phyloP scores from a whole-genome alignment of 2,113 vertebrate genomes.

The Gavialis gangeticus region DNA sequence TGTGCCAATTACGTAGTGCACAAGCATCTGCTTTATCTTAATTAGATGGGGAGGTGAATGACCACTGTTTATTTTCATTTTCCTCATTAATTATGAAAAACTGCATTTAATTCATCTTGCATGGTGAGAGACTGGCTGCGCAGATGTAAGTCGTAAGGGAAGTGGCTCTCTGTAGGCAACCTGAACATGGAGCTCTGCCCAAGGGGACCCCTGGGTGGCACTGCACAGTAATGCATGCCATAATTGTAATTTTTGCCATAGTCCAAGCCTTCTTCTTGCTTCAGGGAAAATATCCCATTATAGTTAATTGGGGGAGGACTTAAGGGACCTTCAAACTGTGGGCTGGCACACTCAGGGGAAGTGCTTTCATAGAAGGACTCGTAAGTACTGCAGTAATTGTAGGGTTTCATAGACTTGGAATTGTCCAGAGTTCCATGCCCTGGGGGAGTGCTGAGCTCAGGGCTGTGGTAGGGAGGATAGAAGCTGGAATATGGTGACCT shows the following conservation, averaged over 20 bases:
- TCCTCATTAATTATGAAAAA: slow-evolving; percentile 96
- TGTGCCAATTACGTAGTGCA: slow-evolving; percentile 81
- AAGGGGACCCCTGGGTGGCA: slow-evolving; percentile 92
- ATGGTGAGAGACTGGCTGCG: slow-evolving; percentile 94
- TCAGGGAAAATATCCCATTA: slow-evolving; percentile 99
- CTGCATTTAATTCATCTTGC: slow-evolving; percentile 96
- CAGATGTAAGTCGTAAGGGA: slow-evolving; percentile 98
- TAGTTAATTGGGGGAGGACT: slow-evolving; percentile 98
- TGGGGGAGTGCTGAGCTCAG: slow-evolving; percentile 89
- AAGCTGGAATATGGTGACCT: slow-evolving; percentile 91
- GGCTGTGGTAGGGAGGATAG: slow-evolving; percentile 91
- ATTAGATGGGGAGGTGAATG: slow-evolving; percentile 88
- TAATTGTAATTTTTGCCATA: slow-evolving; percentile 97
- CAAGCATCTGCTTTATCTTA: slow-evolving; percentile 87
- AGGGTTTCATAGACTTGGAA: slow-evolving; percentile 94
- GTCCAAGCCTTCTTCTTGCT: slow-evolving; percentile 96
- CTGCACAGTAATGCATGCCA: slow-evolving; percentile 95
- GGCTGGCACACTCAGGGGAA: slow-evolving; percentile 93
- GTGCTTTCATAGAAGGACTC: slow-evolving; percentile 96
- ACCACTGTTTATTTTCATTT: slow-evolving; percentile 91
- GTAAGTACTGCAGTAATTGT: slow-evolving; percentile 92
- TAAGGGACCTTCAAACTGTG: slow-evolving; percentile 94
- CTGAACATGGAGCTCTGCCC: slow-evolving; percentile 96
- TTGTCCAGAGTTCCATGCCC: slow-evolving; percentile 90
- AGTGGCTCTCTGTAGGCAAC: slow-evolving; percentile 94